phyloP scores from a whole-genome alignment of 2,113 vertebrate genomes.

The Sterna hirundo region DNA sequence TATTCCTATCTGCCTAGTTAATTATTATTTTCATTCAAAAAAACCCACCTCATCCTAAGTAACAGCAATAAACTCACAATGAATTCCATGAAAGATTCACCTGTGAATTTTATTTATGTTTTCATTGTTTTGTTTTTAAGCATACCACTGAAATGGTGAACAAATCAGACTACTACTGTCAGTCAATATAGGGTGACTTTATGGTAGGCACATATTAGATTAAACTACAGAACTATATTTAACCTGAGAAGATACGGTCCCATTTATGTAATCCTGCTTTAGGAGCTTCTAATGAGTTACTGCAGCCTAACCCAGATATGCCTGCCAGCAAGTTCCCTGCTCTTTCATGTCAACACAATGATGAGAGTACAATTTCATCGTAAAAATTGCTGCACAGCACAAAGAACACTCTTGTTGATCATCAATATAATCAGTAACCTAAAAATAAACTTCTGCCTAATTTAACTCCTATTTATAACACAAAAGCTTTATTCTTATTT shows the following conservation, averaged over 20 bases:
- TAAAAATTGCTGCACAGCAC: neutral
- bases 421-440: neutral
- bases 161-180: neutral
- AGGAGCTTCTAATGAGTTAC: constrained; percentile 37
- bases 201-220: neutral
- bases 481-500: neutral
- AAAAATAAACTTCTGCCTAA: neutral
- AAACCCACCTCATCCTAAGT: neutral
- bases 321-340: neutral
- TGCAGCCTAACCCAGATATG: constrained; percentile 42
- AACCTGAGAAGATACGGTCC: constrained; percentile 28
- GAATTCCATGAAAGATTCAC: neutral
- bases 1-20: neutral
- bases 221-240: constrained; percentile 42
- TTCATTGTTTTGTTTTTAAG: neutral
- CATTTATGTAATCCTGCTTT: constrained; percentile 44
- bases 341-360: neutral
- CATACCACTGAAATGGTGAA: neutral
- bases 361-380: neutral
- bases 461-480: neutral
- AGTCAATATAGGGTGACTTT: neutral
- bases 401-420: neutral
- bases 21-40: neutral
- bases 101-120: neutral
- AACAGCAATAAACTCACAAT: neutral